Percentiles rank a stretch among this genome's conserved stretches.
phyloP scores from a whole-genome alignment of 2,797 vertebrate genomes.

The Balearica regulorum region DNA sequence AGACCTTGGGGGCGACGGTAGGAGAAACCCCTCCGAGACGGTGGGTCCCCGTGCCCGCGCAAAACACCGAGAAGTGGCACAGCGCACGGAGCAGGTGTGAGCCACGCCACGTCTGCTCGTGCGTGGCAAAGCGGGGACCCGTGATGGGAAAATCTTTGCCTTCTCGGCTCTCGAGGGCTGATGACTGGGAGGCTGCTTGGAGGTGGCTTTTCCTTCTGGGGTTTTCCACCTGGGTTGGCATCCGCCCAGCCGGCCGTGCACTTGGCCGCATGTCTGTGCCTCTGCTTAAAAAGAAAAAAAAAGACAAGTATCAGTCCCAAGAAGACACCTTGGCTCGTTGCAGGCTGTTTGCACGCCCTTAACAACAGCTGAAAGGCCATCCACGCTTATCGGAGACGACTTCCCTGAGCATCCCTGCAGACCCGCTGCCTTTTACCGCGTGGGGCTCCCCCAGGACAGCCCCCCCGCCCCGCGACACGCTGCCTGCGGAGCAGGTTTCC shows the following conservation, averaged over 20 bases:
- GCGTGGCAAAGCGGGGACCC: rapidly evolving
- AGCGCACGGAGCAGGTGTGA: neutral
- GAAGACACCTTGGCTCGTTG: neutral
- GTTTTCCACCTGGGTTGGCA: neutral
- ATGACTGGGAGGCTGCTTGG: neutral
- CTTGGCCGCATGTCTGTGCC: rapidly evolving
- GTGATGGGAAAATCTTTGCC: neutral
- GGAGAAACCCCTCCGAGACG: rapidly evolving
- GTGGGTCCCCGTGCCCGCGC: rapidly evolving
- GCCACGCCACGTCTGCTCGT: rapidly evolving
- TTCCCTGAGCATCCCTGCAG: neutral
- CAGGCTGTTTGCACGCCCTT: neutral
- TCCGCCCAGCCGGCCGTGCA: rapidly evolving
- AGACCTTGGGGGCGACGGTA: neutral
- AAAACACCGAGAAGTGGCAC: neutral
- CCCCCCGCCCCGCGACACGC: neutral
- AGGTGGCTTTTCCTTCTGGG: neutral
- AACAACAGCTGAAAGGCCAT: neutral
- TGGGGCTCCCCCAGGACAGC: neutral
- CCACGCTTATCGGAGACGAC: neutral
- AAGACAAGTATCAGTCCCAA: neutral
- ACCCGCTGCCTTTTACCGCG: neutral
- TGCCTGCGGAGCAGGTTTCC: neutral
- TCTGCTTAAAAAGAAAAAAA: neutral
- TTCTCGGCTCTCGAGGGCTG: neutral